These are phyloP conservation scores for Hystrix cristata DNA, from an alignment of 2,113 vertebrate species.

Conservation along the genomic window DNA sequence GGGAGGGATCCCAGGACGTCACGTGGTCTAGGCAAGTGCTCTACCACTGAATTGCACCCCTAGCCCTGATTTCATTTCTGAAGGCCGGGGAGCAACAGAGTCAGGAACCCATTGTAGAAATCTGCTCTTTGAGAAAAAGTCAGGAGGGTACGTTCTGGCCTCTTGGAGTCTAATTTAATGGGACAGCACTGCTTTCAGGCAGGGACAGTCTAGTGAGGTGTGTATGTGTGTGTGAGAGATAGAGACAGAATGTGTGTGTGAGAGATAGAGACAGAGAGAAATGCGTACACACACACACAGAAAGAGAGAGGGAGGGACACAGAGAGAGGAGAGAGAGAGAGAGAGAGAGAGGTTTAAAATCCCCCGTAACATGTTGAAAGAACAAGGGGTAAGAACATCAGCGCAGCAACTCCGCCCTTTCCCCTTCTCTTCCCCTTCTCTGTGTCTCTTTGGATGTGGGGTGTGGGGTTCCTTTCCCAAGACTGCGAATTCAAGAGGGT, in stretches of 20 bases:
- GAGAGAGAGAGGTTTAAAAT: not conserved
- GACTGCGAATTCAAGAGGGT: not conserved
- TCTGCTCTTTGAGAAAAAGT: not conserved
- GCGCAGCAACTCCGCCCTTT: not conserved
- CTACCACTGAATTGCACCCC: not conserved
- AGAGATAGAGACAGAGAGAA: not conserved
- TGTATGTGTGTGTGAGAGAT: not conserved
- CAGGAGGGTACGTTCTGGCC: conserved; percentile 25
- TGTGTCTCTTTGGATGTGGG: not conserved
- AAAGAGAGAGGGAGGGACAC: no score
- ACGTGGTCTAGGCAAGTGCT: rapidly evolving
- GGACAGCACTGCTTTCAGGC: conserved; percentile 38
- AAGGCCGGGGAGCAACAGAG: not conserved
- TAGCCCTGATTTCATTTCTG: not conserved
- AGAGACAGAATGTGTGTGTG: not conserved
- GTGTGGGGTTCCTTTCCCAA: not conserved
- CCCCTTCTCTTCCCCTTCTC: not conserved
- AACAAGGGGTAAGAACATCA: not conserved
- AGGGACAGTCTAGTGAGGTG: not conserved
- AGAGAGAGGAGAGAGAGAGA: not conserved
- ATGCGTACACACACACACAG: no score
- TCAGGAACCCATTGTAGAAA: not conserved
- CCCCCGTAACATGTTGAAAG: conserved; percentile 55
- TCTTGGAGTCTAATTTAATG: not conserved
- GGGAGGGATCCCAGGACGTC: not conserved